phyloP scores from a whole-genome alignment of 2,113 vertebrate species.

The Tragelaphus imberbis region DNA sequence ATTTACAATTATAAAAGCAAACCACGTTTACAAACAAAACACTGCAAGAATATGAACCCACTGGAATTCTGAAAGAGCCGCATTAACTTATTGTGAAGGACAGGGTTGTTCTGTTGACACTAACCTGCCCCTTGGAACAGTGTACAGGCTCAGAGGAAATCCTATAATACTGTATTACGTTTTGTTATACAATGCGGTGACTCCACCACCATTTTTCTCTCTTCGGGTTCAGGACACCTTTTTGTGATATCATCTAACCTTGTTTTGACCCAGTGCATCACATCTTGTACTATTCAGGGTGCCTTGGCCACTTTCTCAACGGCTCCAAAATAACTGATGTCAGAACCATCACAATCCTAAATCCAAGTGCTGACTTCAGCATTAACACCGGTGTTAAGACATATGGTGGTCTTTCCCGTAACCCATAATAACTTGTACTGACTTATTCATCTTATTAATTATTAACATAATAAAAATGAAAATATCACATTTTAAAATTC shows the following conservation, averaged over 20 bases:
- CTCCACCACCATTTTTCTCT: neutral
- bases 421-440: neutral
- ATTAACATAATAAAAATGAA: neutral
- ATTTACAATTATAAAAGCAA: neutral
- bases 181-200: accelerated
- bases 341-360: neutral
- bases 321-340: neutral
- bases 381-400: neutral
- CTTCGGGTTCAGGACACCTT: neutral
- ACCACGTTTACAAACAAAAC: neutral
- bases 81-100: neutral
- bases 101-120: neutral
- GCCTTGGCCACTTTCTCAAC: neutral
- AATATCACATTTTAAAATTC: neutral
- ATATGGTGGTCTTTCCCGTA: accelerated
- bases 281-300: neutral
- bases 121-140: neutral
- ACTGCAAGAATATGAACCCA: neutral
- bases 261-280: neutral
- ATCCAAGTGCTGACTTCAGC: neutral
- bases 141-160: neutral
- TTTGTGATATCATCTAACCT: neutral
- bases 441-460: neutral
- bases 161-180: accelerated
- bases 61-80: neutral